Percentiles rank a stretch among this genome's conserved stretches.
Conservation (phyloP, 92 coral and sea anemone species). For the Epizoanthus rinbou region DNA sequence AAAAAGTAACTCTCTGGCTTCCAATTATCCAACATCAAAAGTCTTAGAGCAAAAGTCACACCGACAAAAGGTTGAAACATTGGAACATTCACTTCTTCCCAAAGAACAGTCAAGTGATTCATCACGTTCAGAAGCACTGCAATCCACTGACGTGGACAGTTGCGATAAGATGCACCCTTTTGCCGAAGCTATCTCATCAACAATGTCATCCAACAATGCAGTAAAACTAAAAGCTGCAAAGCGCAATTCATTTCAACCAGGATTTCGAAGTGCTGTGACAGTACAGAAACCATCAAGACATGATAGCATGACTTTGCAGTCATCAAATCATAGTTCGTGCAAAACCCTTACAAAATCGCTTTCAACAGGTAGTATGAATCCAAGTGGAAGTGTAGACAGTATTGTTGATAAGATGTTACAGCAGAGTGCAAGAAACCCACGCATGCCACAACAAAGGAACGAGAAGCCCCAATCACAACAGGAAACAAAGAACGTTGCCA, state of each 20-base stretch:
- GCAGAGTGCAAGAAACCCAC: neutral
- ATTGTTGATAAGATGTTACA: constrained; percentile 27
- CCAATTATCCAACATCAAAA: neutral
- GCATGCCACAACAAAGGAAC: constrained; percentile 2
- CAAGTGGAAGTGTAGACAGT: neutral
- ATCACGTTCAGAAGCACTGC: too few relatives aligned
- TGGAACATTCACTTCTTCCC: neutral
- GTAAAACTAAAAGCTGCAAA: neutral
- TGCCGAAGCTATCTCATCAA: neutral
- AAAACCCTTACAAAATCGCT: too few relatives aligned
- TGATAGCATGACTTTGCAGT: neutral
- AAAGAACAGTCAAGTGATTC: neutral
- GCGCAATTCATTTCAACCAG: neutral
- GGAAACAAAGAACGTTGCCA: neutral
- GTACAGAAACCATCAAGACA: neutral
- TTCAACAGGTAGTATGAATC: too few relatives aligned
- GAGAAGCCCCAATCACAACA: neutral
- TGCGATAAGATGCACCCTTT: too few relatives aligned
- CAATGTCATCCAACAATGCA: neutral
- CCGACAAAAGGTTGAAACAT: neutral
- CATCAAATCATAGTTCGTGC: neutral
- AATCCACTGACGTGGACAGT: too few relatives aligned
- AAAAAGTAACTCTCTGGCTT: neutral
- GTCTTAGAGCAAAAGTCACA: neutral
- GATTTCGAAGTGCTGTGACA: neutral